Evolutionary conservation across 37 sponge, comb jelly and placozoan species (phyloP), one percentile per base, ranked within the genome.

Genomic region (Axinella damicornis): DNA sequence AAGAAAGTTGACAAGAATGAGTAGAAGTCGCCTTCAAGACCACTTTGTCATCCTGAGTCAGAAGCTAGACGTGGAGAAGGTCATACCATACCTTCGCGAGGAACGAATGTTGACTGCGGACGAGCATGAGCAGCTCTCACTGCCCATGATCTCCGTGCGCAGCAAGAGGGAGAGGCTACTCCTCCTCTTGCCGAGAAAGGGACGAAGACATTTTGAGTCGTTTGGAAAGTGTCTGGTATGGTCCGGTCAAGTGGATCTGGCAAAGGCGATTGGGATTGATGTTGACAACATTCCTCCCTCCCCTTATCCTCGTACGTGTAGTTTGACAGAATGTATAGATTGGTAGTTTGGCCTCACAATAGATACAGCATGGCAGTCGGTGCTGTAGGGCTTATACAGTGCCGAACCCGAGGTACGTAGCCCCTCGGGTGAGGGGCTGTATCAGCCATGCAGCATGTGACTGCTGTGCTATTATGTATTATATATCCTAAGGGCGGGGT

Each of bases 191-290:
- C 89, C 89, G 1, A 67, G 79, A n/a, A 89, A 89, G 33, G 89
- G 89, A 0, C 31, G 53, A 17, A 52, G 57, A 24, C 55, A 78
- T 39, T 78, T 89, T 55, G 71, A 83, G 40, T 71, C 69, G 25
- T 83, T 89, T 57, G 77, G 78, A 35, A 77, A 77, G 24, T 83
- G 84, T 39, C 63, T 89, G 55, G 89, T 83, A 19, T 83, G 77
- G 89, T 83, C 84, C 0, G 89, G 89, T 34, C 89, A 89, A 57
- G 54, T 27, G 2, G 84, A 83, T 19, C 82, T 89, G 46, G 84
- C 84, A 2, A 18, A 28, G 66, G 73, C 77, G 22, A 83, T 89
- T 77, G 89, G 79, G 4, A 40, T 73, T 15, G 65, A 79, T 38
- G 75, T 87, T 31, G 75, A 20, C 2, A 30, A 1, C 0, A 65